Percentiles rank a stretch among this genome's conserved stretches.
phyloP scores from a whole-genome alignment of 2,113 vertebrate species.

The Oryzias javanicus region DNA sequence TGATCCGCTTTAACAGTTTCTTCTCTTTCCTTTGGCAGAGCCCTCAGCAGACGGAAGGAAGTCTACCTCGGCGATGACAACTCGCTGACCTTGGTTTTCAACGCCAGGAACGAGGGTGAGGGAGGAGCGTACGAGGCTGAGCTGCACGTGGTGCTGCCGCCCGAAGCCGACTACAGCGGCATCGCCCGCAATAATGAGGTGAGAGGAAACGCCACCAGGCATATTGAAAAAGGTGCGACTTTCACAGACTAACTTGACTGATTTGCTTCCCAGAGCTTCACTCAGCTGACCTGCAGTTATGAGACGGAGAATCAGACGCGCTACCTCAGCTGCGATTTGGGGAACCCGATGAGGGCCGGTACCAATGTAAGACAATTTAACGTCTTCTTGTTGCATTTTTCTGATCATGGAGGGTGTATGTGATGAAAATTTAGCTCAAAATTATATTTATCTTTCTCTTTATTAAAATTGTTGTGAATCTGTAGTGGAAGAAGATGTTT shows the following conservation, averaged over 20 bases:
- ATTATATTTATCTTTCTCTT: too few species aligned
- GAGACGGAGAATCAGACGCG: slow-evolving; percentile 84
- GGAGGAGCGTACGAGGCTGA: slow-evolving; percentile 91
- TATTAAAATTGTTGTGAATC: too few species aligned
- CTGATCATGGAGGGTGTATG: too few species aligned
- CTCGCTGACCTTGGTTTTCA: slow-evolving; percentile 83
- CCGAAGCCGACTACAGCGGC: slow-evolving; percentile 87
- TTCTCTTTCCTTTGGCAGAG: slow-evolving; percentile 1
- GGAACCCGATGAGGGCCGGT: slow-evolving; percentile 90
- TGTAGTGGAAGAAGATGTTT: too few species aligned
- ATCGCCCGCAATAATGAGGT: slow-evolving; percentile 87
- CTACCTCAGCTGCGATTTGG: slow-evolving; percentile 87
- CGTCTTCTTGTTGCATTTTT: background rate
- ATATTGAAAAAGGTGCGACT: background rate
- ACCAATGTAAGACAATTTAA: slow-evolving; percentile 77
- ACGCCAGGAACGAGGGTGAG: slow-evolving; percentile 85
- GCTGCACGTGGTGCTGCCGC: slow-evolving; percentile 83
- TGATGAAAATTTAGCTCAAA: too few species aligned
- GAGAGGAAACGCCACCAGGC: slow-evolving; percentile 33
- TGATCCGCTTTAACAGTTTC: slow-evolving; percentile 12
- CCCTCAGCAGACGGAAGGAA: slow-evolving; percentile 79
- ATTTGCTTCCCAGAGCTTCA: slow-evolving; percentile 76
- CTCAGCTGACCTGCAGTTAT: slow-evolving; percentile 86
- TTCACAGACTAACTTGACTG: background rate
- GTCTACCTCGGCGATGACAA: slow-evolving; percentile 89